A percentile compares a stretch with the other conserved stretches of the same genome.
phyloP scores from a whole-genome alignment of 1,140 invertebrate species.

The Tigriopus japonicus region DNA sequence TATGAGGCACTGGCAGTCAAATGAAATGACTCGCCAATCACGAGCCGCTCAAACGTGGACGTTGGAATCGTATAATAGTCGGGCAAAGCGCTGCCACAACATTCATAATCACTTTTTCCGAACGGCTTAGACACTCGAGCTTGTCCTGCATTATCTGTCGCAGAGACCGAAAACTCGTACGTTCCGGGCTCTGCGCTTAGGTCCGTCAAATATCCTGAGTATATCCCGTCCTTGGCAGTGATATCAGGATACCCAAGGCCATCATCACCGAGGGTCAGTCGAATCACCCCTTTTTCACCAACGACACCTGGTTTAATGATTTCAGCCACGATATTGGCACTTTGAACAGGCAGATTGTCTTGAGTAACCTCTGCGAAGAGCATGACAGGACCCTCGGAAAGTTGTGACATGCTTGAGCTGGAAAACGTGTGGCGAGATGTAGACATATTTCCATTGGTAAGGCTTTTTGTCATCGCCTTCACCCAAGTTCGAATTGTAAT shows the following conservation, averaged over 20 bases:
- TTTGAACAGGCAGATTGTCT: not conserved
- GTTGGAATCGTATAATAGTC: conserved; percentile 21
- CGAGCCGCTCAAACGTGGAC: conserved; percentile 19
- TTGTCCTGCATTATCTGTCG: conserved; percentile 20
- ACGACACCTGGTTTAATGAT: not conserved
- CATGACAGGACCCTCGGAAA: not conserved
- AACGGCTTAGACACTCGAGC: conserved; percentile 14
- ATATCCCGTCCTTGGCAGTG: conserved; percentile 20
- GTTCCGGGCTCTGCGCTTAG: conserved; percentile 16
- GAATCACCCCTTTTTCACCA: not conserved
- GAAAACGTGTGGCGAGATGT: too few species aligned
- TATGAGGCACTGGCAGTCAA: not conserved
- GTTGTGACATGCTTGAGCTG: too few species aligned
- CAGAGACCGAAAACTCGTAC: conserved; percentile 21
- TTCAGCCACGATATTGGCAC: not conserved
- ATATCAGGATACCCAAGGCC: conserved; percentile 19
- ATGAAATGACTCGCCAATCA: conserved; percentile 18
- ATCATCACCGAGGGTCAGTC: not conserved
- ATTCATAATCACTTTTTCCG: conserved; percentile 5
- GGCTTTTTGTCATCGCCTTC: too few species aligned
- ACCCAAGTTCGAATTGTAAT: too few species aligned
- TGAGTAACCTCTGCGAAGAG: not conserved
- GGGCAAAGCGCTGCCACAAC: conserved; percentile 21
- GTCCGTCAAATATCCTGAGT: conserved; percentile 21
- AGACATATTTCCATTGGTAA: too few species aligned